Percentiles rank a stretch among this genome's conserved stretches.
phyloP scores from a whole-genome alignment of 2,888 invertebrate species.

The Oxystoma pomonae region DNA sequence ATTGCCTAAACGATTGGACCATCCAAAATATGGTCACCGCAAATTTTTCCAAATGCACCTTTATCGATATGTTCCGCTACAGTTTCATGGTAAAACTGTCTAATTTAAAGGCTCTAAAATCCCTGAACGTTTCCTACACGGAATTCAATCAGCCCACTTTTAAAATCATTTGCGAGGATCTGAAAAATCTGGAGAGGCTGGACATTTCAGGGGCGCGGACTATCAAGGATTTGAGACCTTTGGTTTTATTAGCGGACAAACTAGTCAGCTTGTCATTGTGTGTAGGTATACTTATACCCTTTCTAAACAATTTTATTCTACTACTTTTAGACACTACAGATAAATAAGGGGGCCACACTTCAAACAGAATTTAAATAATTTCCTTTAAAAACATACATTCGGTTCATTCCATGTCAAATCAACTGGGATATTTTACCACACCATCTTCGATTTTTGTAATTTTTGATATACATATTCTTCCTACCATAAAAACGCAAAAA shows the following conservation, averaged over 20 bases:
- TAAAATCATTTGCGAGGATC: constrained; percentile 61
- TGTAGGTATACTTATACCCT: too few relatives aligned
- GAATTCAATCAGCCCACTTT: constrained; percentile 63
- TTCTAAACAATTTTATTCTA: too few relatives aligned
- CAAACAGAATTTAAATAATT: too few relatives aligned
- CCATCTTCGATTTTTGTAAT: too few relatives aligned
- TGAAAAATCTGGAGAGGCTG: constrained; percentile 58
- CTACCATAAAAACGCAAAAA: too few relatives aligned
- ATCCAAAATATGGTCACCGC: constrained; percentile 56
- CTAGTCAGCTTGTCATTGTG: constrained; percentile 57
- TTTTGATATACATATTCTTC: too few relatives aligned
- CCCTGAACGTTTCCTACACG: constrained; percentile 63
- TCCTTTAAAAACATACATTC: too few relatives aligned
- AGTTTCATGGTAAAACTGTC: constrained; percentile 53
- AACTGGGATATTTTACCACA: too few relatives aligned
- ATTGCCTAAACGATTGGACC: constrained; percentile 64
- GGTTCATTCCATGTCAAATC: too few relatives aligned
- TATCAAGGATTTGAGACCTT: constrained; percentile 58
- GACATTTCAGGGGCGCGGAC: constrained; percentile 60
- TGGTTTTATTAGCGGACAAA: constrained; percentile 54
- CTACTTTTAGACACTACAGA: too few relatives aligned
- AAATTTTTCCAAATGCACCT: constrained; percentile 60
- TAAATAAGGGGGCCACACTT: too few relatives aligned
- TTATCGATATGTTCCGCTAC: constrained; percentile 54
- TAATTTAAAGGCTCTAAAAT: constrained; percentile 55